phyloP scores from a whole-genome alignment of 2,888 invertebrate species.

The Sabatieria punctata region DNA sequence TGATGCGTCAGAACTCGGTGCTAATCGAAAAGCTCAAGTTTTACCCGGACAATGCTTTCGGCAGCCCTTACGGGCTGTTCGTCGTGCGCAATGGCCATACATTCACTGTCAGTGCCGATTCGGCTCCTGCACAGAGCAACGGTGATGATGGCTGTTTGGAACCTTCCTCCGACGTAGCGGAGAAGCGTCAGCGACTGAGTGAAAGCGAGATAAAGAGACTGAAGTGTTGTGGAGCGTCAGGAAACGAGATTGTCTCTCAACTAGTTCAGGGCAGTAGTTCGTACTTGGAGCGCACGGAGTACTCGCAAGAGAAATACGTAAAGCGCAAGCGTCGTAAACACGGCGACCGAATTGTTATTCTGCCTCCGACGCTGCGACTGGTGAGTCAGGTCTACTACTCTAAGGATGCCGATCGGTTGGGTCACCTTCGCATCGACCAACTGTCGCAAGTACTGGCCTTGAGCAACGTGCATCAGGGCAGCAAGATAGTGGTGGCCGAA shows the following conservation, averaged over 20 bases:
- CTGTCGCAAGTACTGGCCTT: conserved; percentile 66
- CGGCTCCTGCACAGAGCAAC: too few relatives aligned
- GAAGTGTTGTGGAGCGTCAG: background rate
- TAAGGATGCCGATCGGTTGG: conserved; percentile 44
- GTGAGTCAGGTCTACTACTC: conserved; percentile 63
- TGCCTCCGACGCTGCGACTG: conserved; percentile 57
- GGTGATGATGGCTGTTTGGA: background rate
- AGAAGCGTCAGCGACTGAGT: background rate
- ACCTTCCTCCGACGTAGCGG: background rate
- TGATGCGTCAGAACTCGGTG: background rate
- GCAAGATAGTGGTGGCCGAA: conserved; percentile 52
- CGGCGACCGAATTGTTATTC: conserved; percentile 52
- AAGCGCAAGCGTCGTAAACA: conserved; percentile 83
- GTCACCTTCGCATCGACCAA: conserved; percentile 54
- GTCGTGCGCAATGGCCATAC: too few relatives aligned
- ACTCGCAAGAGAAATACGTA: conserved; percentile 56
- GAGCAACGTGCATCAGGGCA: conserved; percentile 53
- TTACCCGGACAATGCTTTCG: conserved; percentile 5
- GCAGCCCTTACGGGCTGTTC: background rate
- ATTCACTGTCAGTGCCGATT: too few relatives aligned
- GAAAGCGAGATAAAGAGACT: background rate
- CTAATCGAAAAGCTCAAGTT: conserved; percentile 9
- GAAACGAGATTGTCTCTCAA: background rate
- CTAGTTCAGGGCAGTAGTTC: background rate
- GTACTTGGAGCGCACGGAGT: background rate